These are phyloP conservation scores for Cotesia glomerata DNA, from an alignment of 1,140 invertebrate genomes.

Conservation along the genomic window DNA sequence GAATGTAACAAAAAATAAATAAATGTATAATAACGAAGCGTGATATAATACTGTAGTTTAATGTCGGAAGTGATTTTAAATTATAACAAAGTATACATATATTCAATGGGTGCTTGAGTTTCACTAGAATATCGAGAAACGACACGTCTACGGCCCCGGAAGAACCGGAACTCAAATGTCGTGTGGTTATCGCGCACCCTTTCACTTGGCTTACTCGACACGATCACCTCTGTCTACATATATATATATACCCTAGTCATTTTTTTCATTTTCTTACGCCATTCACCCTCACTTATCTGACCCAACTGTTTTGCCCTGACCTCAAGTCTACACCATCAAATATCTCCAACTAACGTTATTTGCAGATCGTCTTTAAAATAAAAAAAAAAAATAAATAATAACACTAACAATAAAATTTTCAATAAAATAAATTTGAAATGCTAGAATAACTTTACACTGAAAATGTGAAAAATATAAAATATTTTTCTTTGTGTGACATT, in stretches of 20 bases:
- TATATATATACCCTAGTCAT: slow-evolving; percentile 14
- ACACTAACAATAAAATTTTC: slow-evolving; percentile 1
- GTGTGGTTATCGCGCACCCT: slow-evolving; percentile 21
- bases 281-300: neutral
- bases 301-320: neutral
- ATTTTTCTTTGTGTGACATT: too few relatives aligned
- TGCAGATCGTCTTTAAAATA: too few relatives aligned
- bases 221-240: slow-evolving; percentile 6
- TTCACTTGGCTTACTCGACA: slow-evolving; percentile 26
- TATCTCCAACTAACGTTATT: slow-evolving; percentile 4
- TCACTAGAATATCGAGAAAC: neutral
- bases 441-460: too few relatives aligned
- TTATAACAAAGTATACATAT: neutral
- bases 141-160: slow-evolving; percentile 10
- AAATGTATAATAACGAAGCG: neutral
- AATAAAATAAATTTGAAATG: neutral
- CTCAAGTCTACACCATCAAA: slow-evolving; percentile 2
- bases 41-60: neutral
- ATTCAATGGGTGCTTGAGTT: neutral
- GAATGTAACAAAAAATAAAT: too few relatives aligned
- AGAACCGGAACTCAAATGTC: slow-evolving; percentile 24
- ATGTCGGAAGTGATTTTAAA: neutral
- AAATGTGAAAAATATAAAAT: too few relatives aligned
- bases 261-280: slow-evolving; percentile 2
- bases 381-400: neutral